Evolutionary conservation across 1,140 invertebrate species (phyloP).

Genomic region (Aphidius ervi): DNA sequence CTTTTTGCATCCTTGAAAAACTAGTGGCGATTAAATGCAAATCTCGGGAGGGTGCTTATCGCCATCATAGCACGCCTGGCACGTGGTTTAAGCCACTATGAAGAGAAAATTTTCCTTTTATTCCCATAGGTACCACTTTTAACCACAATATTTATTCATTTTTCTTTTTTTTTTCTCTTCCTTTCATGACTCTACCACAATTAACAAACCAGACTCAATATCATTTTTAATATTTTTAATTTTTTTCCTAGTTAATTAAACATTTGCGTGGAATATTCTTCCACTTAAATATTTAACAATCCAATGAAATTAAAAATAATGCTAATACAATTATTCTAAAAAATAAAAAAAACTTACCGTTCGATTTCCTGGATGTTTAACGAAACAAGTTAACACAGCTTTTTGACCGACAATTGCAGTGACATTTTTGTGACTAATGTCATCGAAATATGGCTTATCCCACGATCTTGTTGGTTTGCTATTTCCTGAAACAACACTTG

Average conservation of each 20-base stretch:
- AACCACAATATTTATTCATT: slow-evolving; percentile 14
- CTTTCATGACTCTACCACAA: slow-evolving; percentile 16
- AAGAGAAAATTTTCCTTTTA: slow-evolving; percentile 1
- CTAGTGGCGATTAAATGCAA: slow-evolving; percentile 30
- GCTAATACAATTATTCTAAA: too few species aligned
- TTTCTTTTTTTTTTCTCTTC: slow-evolving; percentile 11
- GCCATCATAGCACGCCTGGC: slow-evolving; percentile 22
- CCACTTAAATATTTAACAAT: too few species aligned
- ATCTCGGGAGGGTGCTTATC: slow-evolving; percentile 27
- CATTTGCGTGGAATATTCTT: slow-evolving; percentile 12
- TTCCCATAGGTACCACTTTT: slow-evolving; percentile 7
- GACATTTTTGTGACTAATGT: slow-evolving; percentile 75
- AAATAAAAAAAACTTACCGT: slow-evolving; percentile 62
- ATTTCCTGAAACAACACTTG: slow-evolving; percentile 38
- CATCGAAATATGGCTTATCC: slow-evolving; percentile 79
- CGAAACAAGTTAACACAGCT: slow-evolving; percentile 74
- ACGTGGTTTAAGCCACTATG: slow-evolving; percentile 17
- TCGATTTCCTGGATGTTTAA: slow-evolving; percentile 81
- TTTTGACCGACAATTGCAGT: slow-evolving; percentile 80
- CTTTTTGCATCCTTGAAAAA: slow-evolving; percentile 9
- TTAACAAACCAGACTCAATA: slow-evolving; percentile 18
- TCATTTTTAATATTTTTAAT: not conserved
- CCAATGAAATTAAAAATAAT: too few species aligned
- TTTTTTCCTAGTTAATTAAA: slow-evolving; percentile 23
- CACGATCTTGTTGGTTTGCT: slow-evolving; percentile 41